Percentiles rank a stretch among this genome's conserved stretches.
Conservation (phyloP, 2,113 vertebrate genomes). For the Pungitius pungitius region DNA sequence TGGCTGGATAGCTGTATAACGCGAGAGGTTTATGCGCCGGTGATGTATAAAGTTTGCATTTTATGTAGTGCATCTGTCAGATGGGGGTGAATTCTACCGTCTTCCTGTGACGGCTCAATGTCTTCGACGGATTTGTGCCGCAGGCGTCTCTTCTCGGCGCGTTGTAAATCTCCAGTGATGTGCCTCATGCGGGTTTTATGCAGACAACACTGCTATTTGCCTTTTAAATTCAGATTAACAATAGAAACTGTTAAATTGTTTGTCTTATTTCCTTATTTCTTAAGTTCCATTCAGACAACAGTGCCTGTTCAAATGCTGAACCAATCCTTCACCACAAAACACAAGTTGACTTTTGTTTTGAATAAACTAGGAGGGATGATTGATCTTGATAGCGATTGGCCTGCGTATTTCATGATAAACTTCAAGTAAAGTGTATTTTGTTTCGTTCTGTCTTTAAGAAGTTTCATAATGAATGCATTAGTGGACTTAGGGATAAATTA, state of each 20-base stretch:
- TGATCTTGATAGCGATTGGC: constrained; percentile 1
- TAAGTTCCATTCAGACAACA: neutral
- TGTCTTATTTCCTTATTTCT: too few species aligned
- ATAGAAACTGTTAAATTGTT: neutral
- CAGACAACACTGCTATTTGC: constrained; percentile 25
- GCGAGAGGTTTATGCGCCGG: constrained; percentile 44
- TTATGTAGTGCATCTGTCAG: constrained; percentile 48
- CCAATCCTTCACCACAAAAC: neutral
- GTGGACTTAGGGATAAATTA: neutral
- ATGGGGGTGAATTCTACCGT: constrained; percentile 13
- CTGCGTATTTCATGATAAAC: constrained; percentile 8
- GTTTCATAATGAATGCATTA: neutral
- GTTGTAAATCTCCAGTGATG: constrained; percentile 37
- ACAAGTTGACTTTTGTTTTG: neutral
- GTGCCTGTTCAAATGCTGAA: neutral
- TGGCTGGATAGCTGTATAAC: constrained; percentile 29
- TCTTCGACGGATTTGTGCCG: constrained; percentile 55
- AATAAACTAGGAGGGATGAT: neutral
- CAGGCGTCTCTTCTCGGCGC: constrained; percentile 23
- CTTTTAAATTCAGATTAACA: constrained; percentile 1
- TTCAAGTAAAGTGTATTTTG: neutral
- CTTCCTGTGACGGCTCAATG: constrained; percentile 33
- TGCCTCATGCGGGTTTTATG: constrained; percentile 15
- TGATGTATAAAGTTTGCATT: constrained; percentile 39
- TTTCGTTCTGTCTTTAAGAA: neutral